phyloP scores from a whole-genome alignment of 1,140 invertebrate species.

The Pristionchus pacificus region DNA sequence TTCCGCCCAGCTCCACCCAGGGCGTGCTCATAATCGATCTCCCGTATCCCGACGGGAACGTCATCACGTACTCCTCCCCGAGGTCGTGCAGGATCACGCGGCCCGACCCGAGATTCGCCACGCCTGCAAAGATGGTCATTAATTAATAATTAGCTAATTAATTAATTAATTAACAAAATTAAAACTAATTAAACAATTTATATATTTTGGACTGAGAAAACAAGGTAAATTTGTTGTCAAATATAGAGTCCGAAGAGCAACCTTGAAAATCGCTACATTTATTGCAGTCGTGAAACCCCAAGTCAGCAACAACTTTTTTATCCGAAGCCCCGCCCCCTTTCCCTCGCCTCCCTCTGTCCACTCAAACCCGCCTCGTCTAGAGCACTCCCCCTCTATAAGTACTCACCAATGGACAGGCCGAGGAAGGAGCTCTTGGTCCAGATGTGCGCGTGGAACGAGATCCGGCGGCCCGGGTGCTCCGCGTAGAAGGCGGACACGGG shows the following conservation, averaged over 20 bases:
- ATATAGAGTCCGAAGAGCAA: too few relatives aligned
- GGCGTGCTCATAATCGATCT: constrained; percentile 63
- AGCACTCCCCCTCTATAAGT: too few relatives aligned
- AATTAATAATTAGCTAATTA: too few relatives aligned
- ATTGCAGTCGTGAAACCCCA: too few relatives aligned
- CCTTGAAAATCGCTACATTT: too few relatives aligned
- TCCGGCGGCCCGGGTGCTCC: constrained; percentile 60
- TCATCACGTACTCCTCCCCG: constrained; percentile 62
- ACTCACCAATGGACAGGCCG: constrained; percentile 61
- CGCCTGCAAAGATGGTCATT: constrained; percentile 45
- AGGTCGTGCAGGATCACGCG: constrained; percentile 60
- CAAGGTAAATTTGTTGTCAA: too few relatives aligned
- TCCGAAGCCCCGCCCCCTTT: too few relatives aligned
- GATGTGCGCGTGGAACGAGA: constrained; percentile 63
- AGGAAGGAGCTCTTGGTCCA: constrained; percentile 65
- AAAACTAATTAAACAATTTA: constrained; percentile 10
- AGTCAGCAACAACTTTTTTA: too few relatives aligned
- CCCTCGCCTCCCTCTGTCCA: background rate
- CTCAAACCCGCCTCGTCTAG: too few relatives aligned
- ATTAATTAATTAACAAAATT: too few relatives aligned
- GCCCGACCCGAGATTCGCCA: constrained; percentile 63
- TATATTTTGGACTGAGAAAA: too few relatives aligned
- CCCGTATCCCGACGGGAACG: constrained; percentile 64
- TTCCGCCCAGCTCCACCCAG: constrained; percentile 64
- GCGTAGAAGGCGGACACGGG: constrained; percentile 69